A percentile compares a stretch with the other conserved stretches of the same genome.
phyloP scores from a whole-genome alignment of 2,113 vertebrate species.

The Morone chrysops region DNA sequence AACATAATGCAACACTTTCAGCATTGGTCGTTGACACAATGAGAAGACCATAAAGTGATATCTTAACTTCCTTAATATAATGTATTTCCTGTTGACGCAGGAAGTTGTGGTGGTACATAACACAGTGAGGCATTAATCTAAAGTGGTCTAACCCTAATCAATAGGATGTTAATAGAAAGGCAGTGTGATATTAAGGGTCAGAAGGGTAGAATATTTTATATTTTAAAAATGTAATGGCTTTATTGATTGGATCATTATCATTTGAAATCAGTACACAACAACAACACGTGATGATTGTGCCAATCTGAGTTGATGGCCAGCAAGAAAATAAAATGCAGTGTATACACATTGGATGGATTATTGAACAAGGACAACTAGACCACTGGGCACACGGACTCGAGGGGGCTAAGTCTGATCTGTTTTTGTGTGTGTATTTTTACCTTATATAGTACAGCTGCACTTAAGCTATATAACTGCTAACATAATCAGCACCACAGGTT shows the following conservation, averaged over 20 bases:
- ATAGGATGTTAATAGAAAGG: neutral
- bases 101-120: neutral
- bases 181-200: neutral
- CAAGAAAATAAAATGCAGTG: neutral
- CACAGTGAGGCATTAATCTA: neutral
- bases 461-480: neutral
- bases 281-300: neutral
- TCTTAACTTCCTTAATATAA: neutral
- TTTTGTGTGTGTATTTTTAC: neutral
- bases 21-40: neutral
- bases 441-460: neutral
- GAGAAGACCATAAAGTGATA: neutral
- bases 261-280: neutral
- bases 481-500: neutral
- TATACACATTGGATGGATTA: neutral
- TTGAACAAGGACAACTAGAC: neutral
- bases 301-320: neutral
- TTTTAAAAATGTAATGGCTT: neutral
- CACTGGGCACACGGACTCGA: neutral
- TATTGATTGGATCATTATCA: neutral
- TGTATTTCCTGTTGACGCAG: neutral
- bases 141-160: neutral
- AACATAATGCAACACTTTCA: slow-evolving; percentile 1
- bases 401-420: neutral
- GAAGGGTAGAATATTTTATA: neutral